Evolutionary conservation across 1,140 invertebrate species (phyloP).

Genomic region (Trichoplusia ni): DNA sequence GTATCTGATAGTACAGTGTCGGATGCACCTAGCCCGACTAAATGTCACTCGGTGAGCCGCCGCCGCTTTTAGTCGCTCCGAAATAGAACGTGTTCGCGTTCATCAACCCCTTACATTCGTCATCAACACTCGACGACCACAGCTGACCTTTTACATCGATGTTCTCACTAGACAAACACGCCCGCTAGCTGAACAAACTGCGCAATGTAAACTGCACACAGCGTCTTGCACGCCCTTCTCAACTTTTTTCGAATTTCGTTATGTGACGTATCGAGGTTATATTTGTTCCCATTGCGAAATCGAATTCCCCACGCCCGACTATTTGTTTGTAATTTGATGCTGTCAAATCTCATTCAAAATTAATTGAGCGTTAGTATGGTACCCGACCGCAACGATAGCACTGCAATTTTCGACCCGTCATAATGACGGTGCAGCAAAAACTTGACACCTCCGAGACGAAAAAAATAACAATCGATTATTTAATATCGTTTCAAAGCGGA

Average conservation of each 20-base stretch:
- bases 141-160: slow-evolving; percentile 63
- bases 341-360: slow-evolving; percentile 72
- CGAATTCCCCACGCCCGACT: slow-evolving; percentile 40
- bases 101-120: slow-evolving; percentile 78
- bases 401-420: slow-evolving; percentile 67
- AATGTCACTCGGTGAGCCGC: slow-evolving; percentile 77
- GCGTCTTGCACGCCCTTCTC: not conserved
- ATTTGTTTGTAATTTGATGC: slow-evolving; percentile 64
- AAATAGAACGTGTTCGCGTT: slow-evolving; percentile 76
- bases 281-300: slow-evolving; percentile 35
- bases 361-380: slow-evolving; percentile 67
- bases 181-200: slow-evolving; percentile 34
- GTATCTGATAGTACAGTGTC: slow-evolving; percentile 62
- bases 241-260: slow-evolving; percentile 32
- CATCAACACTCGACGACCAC: slow-evolving; percentile 49
- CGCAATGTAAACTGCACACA: slow-evolving; percentile 46
- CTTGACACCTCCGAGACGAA: slow-evolving; percentile 56
- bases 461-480: slow-evolving; percentile 69
- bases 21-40: slow-evolving; percentile 75
- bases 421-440: slow-evolving; percentile 71
- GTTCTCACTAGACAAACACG: slow-evolving; percentile 34
- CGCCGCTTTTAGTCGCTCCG: slow-evolving; percentile 74
- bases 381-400: slow-evolving; percentile 55
- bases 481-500: slow-evolving; percentile 52
- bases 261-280: slow-evolving; percentile 38